A percentile compares a stretch with the other conserved stretches of the same genome.
phyloP scores from a whole-genome alignment of 1,140 invertebrate genomes.

The Monochamus saltuarius region DNA sequence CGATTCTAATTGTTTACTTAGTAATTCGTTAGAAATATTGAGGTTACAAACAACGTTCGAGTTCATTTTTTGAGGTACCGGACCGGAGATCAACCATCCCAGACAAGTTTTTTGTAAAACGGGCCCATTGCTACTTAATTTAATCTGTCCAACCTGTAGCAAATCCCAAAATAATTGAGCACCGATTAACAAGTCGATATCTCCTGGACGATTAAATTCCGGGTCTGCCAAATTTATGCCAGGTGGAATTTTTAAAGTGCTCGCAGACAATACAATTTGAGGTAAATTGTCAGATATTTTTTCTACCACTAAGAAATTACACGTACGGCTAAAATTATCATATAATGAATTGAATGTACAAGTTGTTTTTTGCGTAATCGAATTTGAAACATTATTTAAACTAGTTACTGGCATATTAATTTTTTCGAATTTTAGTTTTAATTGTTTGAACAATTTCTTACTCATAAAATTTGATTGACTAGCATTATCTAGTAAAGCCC shows the following conservation, averaged over 20 bases:
- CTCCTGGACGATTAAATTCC: conserved; percentile 7
- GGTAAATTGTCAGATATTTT: conserved; percentile 21
- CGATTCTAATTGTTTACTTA: conserved; percentile 4
- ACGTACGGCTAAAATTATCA: conserved; percentile 4
- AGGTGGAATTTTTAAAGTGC: conserved; percentile 1
- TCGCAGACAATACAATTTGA: conserved; percentile 9
- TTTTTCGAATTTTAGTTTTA: conserved; percentile 2
- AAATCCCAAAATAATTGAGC: conserved; percentile 14
- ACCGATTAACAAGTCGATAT: conserved; percentile 18
- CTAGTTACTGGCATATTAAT: conserved; percentile 7
- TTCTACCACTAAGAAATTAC: conserved; percentile 17
- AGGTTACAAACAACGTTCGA: neutral
- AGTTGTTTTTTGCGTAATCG: no score
- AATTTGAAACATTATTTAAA: conserved; percentile 30
- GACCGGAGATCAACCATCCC: conserved; percentile 19
- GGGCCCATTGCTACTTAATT: conserved; percentile 9
- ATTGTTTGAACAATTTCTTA: neutral
- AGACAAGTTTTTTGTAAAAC: conserved; percentile 19
- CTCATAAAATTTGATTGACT: conserved; percentile 16
- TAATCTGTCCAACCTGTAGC: conserved; percentile 10
- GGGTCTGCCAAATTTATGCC: conserved; percentile 14
- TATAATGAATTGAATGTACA: no score
- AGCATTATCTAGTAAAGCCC: conserved; percentile 15
- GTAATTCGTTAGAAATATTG: neutral
- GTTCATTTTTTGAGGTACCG: neutral